These are phyloP conservation scores for Nesospiza acunhae DNA, from an alignment of 2,113 vertebrate genomes.

Conservation along the genomic window DNA sequence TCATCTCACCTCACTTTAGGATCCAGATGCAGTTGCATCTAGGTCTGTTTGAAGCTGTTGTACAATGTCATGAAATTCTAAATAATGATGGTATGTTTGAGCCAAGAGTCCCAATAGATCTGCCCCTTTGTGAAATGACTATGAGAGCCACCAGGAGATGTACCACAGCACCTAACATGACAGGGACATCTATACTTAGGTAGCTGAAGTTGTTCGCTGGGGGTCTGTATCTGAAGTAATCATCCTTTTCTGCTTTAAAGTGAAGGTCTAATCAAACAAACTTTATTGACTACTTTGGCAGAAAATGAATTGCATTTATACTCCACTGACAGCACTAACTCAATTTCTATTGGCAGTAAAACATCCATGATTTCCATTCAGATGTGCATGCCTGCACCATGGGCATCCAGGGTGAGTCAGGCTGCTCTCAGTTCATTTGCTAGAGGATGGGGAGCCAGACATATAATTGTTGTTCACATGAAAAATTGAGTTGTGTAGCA, in stretches of 20 bases:
- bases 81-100: neutral
- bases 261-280: neutral
- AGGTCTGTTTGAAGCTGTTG: neutral
- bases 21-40: neutral
- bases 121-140: neutral
- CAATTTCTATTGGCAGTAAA: neutral
- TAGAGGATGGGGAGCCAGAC: neutral
- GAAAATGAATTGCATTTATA: neutral
- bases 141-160: neutral
- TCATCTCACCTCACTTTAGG: neutral
- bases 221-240: neutral
- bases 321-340: neutral
- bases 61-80: neutral
- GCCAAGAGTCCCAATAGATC: neutral
- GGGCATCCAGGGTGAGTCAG: neutral
- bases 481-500: neutral
- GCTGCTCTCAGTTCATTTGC: neutral
- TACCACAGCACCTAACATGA: neutral
- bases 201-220: neutral
- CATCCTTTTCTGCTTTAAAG: neutral
- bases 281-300: neutral
- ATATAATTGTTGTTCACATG: fast-evolving
- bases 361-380: neutral
- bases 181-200: neutral
- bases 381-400: neutral